These are phyloP conservation scores for Megalonaias nervosa DNA, from an alignment of 1,140 invertebrate genomes.

Conservation along the genomic window DNA sequence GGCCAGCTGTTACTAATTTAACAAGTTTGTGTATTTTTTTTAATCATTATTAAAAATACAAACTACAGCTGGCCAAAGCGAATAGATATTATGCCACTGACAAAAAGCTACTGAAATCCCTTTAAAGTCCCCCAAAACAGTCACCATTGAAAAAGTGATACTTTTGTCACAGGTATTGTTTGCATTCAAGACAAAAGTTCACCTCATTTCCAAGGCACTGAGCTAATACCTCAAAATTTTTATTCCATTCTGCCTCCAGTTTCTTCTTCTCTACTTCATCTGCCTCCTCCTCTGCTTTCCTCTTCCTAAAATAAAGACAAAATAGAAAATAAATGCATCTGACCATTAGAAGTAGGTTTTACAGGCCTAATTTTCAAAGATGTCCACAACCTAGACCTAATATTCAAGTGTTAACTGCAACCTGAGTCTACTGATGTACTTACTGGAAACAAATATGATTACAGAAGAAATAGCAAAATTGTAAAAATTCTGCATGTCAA, in stretches of 20 bases:
- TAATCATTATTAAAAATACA: too few relatives aligned
- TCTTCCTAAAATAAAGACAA: slow-evolving; percentile 75
- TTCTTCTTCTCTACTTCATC: slow-evolving; percentile 92
- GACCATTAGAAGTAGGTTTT: neutral
- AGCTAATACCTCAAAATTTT: slow-evolving; percentile 92
- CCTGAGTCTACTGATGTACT: neutral
- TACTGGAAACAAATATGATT: neutral
- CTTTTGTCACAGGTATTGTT: neutral
- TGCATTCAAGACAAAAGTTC: neutral
- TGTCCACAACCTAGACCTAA: neutral
- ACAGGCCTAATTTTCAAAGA: neutral
- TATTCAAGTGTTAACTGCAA: neutral
- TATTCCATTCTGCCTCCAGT: slow-evolving; percentile 94
- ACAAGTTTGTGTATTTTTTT: too few relatives aligned
- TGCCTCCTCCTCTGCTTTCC: slow-evolving; percentile 95
- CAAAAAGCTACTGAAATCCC: too few relatives aligned
- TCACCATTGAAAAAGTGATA: neutral
- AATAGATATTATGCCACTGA: too few relatives aligned
- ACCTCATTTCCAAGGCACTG: neutral
- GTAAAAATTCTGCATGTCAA: neutral
- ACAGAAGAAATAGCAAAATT: neutral
- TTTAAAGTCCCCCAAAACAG: neutral
- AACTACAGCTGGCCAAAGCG: too few relatives aligned
- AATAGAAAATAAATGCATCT: slow-evolving; percentile 6
- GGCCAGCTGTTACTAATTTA: too few relatives aligned